Percentiles rank a stretch among this genome's conserved stretches.
phyloP scores from a whole-genome alignment of 2,797 vertebrate genomes.

The Lophius americanus region DNA sequence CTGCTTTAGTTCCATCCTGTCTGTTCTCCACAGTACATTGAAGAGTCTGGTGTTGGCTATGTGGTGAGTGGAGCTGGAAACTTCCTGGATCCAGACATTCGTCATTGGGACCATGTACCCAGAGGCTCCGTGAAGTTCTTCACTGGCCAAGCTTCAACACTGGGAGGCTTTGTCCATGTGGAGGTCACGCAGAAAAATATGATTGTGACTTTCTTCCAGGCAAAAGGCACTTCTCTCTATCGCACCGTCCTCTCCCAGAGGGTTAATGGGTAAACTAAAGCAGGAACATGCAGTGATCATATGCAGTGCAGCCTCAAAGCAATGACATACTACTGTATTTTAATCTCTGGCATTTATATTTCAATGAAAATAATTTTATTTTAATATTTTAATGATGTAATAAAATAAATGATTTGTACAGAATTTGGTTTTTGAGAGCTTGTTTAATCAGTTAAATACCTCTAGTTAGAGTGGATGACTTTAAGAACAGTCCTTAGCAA shows the following conservation, averaged over 20 bases:
- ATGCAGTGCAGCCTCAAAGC: not conserved
- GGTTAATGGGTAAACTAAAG: slow-evolving; percentile 22
- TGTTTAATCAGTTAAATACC: too few species aligned
- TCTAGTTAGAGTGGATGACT: too few species aligned
- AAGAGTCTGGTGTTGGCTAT: slow-evolving; percentile 84
- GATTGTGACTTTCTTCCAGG: slow-evolving; percentile 87
- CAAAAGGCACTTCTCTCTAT: slow-evolving; percentile 89
- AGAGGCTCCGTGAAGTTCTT: slow-evolving; percentile 88
- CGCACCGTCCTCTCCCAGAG: slow-evolving; percentile 83
- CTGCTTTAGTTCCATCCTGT: not conserved
- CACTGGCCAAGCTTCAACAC: slow-evolving; percentile 79
- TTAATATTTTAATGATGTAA: slow-evolving; percentile 1
- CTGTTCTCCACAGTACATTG: slow-evolving; percentile 80
- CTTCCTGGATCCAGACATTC: slow-evolving; percentile 87
- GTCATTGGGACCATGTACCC: slow-evolving; percentile 83
- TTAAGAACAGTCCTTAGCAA: too few species aligned
- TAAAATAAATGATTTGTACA: slow-evolving; percentile 57
- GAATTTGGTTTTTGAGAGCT: not conserved
- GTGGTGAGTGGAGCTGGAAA: slow-evolving; percentile 93
- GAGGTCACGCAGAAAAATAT: slow-evolving; percentile 83
- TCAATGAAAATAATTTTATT: slow-evolving; percentile 7
- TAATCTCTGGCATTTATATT: slow-evolving; percentile 21
- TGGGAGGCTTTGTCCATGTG: slow-evolving; percentile 88
- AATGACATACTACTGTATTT: not conserved
- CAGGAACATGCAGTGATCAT: rapidly evolving